Base-by-base conservation (phyloP, 1,140 invertebrate species). In the Neodiprion pinetum region DNA sequence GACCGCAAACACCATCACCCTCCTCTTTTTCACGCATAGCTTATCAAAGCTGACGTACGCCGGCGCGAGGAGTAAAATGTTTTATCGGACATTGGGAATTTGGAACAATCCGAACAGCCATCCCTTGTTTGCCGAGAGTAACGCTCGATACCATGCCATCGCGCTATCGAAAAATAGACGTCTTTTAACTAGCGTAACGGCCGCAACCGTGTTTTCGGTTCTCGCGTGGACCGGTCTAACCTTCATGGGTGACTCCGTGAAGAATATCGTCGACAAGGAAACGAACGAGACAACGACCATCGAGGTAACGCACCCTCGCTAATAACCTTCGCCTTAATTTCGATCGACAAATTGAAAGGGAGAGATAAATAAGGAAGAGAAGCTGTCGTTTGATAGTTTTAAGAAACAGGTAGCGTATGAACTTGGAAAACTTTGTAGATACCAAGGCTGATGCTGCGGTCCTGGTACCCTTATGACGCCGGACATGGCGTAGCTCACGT, bases 91-190 rank as follows among this genome's bases (percentile, higher is more conserved):
- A 0, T 81, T 94, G 11, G 93, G 91, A 9, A 92, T 94, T 76
- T 95, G 94, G 94, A 95, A 95, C 81, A 93, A 94, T 86, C 91
- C 93, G 0, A 96, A 96, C 82, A 92, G 93, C 67, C 95, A 96
- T 88, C 94, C 95, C 0, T 80, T 96, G 17, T 96, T 96, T 81
- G 92, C 93, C n/a, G 94, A 96, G 81, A 95, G 94, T 1, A 93
- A 95, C 81, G 93, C 93, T 0, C 84, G 91, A 14, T 95, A 94
- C 85, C 94, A 95, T 80, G 91, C 93, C 8, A 90, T 93, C 21
- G 90, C 94, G 0, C 80, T 96, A 23, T 92, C 91, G n/a, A 95
- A 95, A 84, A 95, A 95, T 92, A 89, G 94, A 21, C 91, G 91
- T 74, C 85, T 95, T 0, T 85, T 95, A 4, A 92, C 94, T 76